phyloP scores from a whole-genome alignment of 2,113 vertebrate genomes.

The Apodemus speciosus region DNA sequence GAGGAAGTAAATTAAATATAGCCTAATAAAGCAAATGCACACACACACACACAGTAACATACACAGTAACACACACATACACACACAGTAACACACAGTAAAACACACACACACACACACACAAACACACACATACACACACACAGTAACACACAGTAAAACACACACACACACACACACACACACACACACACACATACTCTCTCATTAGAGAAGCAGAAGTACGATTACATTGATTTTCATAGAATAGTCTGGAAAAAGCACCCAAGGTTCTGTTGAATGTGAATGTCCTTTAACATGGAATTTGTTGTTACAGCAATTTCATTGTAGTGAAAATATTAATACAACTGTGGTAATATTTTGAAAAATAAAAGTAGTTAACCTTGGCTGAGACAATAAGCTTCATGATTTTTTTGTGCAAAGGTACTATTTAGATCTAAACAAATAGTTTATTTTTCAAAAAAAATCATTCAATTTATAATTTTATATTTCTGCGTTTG shows the following conservation, averaged over 20 bases:
- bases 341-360: neutral
- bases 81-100: no score
- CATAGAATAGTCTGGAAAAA: neutral
- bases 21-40: neutral
- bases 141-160: no score
- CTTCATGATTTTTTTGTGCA: neutral
- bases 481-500: neutral
- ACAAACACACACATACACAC: neutral
- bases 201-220: neutral
- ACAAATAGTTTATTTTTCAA: neutral
- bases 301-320: neutral
- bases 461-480: neutral
- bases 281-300: no score
- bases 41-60: neutral
- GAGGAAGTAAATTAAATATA: neutral
- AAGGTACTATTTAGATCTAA: neutral
- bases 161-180: no score
- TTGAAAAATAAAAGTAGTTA: neutral
- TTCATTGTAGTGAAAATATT: neutral
- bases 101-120: neutral
- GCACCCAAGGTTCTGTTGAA: neutral
- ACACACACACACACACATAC: no score
- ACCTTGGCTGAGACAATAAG: neutral
- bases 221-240: neutral
- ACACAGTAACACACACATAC: no score